Evolutionary conservation across 2,888 invertebrate species (phyloP), one percentile per base, ranked within the genome.

Genomic region (Ptychoptera contaminata): DNA sequence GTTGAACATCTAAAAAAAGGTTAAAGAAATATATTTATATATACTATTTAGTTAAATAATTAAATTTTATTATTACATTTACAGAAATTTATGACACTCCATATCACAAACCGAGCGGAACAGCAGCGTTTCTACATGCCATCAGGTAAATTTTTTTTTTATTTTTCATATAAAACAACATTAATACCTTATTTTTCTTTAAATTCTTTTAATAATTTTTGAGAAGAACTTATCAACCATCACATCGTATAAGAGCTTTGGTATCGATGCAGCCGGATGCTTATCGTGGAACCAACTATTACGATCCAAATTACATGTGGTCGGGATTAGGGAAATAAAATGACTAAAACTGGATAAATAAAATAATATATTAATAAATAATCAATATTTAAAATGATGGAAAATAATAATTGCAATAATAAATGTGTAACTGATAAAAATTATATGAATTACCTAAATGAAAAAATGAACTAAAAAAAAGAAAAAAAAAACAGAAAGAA

Each of bases 271-370:
- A 73, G 54, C 71, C 70, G 7, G 64, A 63, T 9, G 65, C 65
- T 37, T 72, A 76, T 56, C 74, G 74, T 34, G 71, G 71, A 3
- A 73, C 76, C 42, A 74, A 77, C 56, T 70, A 71, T 51, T 72
- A 76, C 55, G 76, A 77, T 61, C 77, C 78, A 34, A 76, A 69
- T 47, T 67, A 76, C 59, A 71, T 77, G 69, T 77, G 77, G 77
- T 67, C 76, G 35, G 77, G 77, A 11, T 68, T 77, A 51, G 77
- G 77, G 46, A 62, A 63, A 52, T 49, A 49, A 47, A 51, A 38
- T 23, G 23, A 7, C 23, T 5, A 23, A 23, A 23, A 23, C 23
- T 23, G 23, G 23, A 23, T 23, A 23, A 23, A 5, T 5, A 23
- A 23, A 23, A 23, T 23, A 5, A 23, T 23, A 23, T 23, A 23